These are phyloP conservation scores for Poecilia gillii DNA, from an alignment of 2,797 vertebrate species.

Conservation along the genomic window DNA sequence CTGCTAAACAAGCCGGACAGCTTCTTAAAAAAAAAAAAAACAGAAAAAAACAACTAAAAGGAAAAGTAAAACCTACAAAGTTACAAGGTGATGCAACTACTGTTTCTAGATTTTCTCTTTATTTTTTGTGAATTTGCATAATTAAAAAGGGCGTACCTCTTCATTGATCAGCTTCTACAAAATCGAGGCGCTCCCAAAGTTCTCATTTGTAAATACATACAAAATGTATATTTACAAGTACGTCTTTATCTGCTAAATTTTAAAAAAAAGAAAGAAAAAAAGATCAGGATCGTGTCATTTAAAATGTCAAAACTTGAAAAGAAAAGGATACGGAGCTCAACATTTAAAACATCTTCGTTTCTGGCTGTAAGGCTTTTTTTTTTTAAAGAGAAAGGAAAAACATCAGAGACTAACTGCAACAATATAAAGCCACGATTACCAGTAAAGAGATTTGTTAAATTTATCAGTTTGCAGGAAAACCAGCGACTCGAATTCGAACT, in stretches of 20 bases:
- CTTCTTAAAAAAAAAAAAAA: slow-evolving; percentile 20
- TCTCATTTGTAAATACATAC: slow-evolving; percentile 80
- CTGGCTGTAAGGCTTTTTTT: slow-evolving; percentile 20
- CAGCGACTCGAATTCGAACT: background rate
- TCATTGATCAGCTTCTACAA: slow-evolving; percentile 79
- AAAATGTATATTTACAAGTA: slow-evolving; percentile 84
- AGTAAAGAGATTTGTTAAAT: background rate
- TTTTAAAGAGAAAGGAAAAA: slow-evolving; percentile 4
- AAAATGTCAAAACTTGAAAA: slow-evolving; percentile 48
- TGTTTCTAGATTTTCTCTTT: slow-evolving; percentile 62
- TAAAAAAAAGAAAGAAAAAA: slow-evolving; percentile 1
- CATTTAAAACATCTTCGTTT: slow-evolving; percentile 27
- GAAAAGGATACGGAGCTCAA: slow-evolving; percentile 40
- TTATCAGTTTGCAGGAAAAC: slow-evolving; percentile 22
- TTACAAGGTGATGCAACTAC: slow-evolving; percentile 62
- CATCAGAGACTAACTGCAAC: slow-evolving; percentile 13
- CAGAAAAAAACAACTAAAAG: background rate
- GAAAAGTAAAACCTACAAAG: slow-evolving; percentile 51
- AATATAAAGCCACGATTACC: slow-evolving; percentile 23
- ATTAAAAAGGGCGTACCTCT: slow-evolving; percentile 81
- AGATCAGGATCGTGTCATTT: slow-evolving; percentile 55
- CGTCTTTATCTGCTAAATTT: slow-evolving; percentile 65
- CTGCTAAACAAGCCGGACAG: slow-evolving; percentile 63
- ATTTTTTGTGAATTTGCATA: slow-evolving; percentile 80
- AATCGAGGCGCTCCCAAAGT: slow-evolving; percentile 79